Evolutionary conservation across 2,113 vertebrate species (phyloP).

Genomic region (Capreolus pygargus): DNA sequence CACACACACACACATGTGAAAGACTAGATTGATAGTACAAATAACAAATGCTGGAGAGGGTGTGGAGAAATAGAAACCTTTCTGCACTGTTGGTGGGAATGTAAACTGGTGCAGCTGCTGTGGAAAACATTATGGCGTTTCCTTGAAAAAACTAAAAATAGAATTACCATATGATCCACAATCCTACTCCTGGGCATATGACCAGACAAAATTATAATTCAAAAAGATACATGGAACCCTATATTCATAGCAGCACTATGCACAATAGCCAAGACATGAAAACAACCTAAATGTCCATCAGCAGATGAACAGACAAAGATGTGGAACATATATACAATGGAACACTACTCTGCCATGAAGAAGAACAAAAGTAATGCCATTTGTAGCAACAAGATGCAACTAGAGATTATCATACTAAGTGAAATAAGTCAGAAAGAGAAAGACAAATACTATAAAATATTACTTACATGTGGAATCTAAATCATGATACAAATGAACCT

Average conservation of each 20-base stretch:
- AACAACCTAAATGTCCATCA: not conserved
- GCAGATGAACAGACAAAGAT: not conserved
- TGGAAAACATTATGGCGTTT: not conserved
- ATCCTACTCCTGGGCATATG: not conserved
- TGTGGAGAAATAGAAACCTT: not conserved
- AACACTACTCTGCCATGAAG: not conserved
- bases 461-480: not conserved
- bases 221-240: not conserved
- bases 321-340: not conserved
- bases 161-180: not conserved
- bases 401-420: not conserved
- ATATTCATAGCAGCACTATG: not conserved
- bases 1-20: not conserved
- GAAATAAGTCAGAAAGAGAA: not conserved
- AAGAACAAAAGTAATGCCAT: not conserved
- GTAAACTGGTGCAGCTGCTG: not conserved
- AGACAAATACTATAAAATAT: not conserved
- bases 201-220: not conserved
- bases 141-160: not conserved
- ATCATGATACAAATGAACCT: not conserved
- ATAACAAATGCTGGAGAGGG: not conserved
- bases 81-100: not conserved
- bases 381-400: not conserved
- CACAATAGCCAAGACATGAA: not conserved
- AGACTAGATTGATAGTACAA: not conserved